These are phyloP conservation scores for Drusus annulatus DNA, from an alignment of 1,140 invertebrate genomes.

Conservation along the genomic window DNA sequence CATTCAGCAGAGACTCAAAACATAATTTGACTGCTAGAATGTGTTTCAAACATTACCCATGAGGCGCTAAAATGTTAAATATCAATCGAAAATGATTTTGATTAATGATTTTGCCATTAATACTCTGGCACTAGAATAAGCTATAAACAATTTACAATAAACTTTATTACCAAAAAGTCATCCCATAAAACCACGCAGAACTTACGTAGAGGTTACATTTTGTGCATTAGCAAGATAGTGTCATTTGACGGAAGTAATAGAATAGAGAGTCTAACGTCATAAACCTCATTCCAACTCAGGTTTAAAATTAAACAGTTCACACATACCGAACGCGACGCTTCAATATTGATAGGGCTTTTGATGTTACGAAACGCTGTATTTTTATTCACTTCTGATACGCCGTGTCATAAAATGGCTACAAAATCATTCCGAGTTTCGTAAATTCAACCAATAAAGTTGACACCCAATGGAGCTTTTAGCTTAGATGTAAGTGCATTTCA, in stretches of 20 bases:
- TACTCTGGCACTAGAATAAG: neutral
- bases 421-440: conserved; percentile 18
- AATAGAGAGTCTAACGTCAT: conserved; percentile 29
- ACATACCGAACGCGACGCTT: conserved; percentile 9
- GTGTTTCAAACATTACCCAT: no score
- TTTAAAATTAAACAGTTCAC: conserved; percentile 25
- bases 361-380: conserved; percentile 21
- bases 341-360: conserved; percentile 22
- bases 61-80: no score
- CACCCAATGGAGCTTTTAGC: conserved; percentile 41
- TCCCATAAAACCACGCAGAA: conserved; percentile 14
- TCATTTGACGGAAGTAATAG: conserved; percentile 33
- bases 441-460: conserved; percentile 19
- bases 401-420: conserved; percentile 34
- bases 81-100: neutral
- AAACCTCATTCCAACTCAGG: conserved; percentile 10
- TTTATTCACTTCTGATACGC: conserved; percentile 27
- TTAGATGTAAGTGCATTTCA: neutral
- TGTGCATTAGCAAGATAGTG: conserved; percentile 25
- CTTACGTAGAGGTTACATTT: neutral
- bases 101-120: neutral
- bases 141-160: neutral
- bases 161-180: neutral
- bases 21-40: no score
- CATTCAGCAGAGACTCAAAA: no score